Base-by-base conservation (phyloP, 2,113 vertebrate genomes). In the Paradisaea rubra region DNA sequence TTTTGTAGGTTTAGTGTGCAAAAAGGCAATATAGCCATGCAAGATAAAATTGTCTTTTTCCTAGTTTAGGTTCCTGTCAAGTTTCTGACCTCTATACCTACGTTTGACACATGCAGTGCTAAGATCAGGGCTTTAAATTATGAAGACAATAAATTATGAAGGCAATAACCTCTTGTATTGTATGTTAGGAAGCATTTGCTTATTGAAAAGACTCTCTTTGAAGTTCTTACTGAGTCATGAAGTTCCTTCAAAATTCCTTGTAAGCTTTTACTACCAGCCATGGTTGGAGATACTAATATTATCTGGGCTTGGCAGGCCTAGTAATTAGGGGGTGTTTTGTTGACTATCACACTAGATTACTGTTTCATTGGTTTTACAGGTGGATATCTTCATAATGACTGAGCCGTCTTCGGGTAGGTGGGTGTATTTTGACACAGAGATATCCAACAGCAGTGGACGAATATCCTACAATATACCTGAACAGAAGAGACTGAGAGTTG, bases 381-480 rank as follows among this genome's bases (percentile, higher is more conserved):
- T 99, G 81, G 99, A 99, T 94, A 97, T 99, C 90, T 97, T 99
- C 66, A 96, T 99, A 70, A 99, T 99, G 99, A 98, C 98, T 7
- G 98, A 99, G 81, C 99, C 99, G 0, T 98, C 99, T 63, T 99
- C 99, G 0, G 98, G 98, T 42, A 98, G 99, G 94, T 99, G 99
- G 99, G 99, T 99, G 44, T 98, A 99, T 95, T 98, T 99, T 95
- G 99, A 99, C 97, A 99, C 99, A 0, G 99, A 99, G 96, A 98
- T 99, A 96, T 99, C 99, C 93, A 99, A 98, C 97, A 99, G 98
- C 96, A 99, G 98, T 7, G 99, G 99, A 73, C 98, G 99, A 21
- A 98, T 99, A 93, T 98, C 97, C 0, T 99, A 99, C 91, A 99
- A 89, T 30, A 97, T 99, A 54, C 99, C 99, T 35, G 97, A 98